These are phyloP conservation scores for Lepeophtheirus salmonis DNA, from an alignment of 1,140 invertebrate genomes.

Conservation along the genomic window DNA sequence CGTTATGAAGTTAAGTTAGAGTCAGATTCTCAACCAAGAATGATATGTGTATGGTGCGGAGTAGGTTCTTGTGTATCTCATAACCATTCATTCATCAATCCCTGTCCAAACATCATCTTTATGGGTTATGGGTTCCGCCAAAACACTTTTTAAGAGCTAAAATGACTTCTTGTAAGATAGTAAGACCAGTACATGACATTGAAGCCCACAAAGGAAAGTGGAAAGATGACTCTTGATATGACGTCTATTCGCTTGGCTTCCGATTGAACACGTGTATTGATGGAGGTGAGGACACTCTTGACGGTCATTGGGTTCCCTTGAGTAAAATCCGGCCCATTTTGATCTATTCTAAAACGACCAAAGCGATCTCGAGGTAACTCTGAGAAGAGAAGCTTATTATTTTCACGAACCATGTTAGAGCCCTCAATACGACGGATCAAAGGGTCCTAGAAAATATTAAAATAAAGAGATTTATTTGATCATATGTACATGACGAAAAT, in stretches of 20 bases:
- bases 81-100: no score
- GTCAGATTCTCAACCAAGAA: no score
- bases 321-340: not conserved
- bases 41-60: no score
- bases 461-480: no score
- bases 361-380: conserved; percentile 10
- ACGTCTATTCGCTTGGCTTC: conserved; percentile 44
- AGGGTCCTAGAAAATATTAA: conserved; percentile 3
- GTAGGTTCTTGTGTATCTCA: no score
- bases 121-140: no score
- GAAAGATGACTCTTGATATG: conserved; percentile 19
- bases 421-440: conserved; percentile 8
- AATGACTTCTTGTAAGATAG: conserved; percentile 13
- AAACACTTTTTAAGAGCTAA: conserved; percentile 2
- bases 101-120: no score
- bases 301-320: not conserved
- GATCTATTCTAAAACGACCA: not conserved
- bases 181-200: conserved; percentile 21
- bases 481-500: no score
- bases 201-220: conserved; percentile 16
- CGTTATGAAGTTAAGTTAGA: no score
- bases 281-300: not conserved
- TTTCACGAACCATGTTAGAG: conserved; percentile 16
- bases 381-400: conserved; percentile 12
- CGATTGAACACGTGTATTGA: not conserved